Percentiles rank a stretch among this genome's conserved stretches.
Conservation (phyloP, 1,140 invertebrate species). For the Harpegnathos saltator region DNA sequence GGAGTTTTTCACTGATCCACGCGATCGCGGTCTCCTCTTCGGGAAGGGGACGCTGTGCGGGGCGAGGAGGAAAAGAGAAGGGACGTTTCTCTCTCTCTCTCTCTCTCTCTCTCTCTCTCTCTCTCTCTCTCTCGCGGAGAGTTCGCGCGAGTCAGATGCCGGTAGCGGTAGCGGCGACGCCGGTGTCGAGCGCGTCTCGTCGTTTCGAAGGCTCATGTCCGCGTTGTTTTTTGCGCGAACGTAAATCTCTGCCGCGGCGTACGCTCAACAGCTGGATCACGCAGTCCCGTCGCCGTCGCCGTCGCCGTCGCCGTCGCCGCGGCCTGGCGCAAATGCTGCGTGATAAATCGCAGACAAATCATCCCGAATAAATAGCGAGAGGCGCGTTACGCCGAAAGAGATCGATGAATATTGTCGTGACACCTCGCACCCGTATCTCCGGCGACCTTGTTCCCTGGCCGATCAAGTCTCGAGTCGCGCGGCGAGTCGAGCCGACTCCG, state of each 20-base stretch:
- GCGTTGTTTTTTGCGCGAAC: background rate
- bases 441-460: conserved; percentile 47
- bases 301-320: too few species aligned
- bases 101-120: too few species aligned
- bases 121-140: too few species aligned
- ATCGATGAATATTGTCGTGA: conserved; percentile 63
- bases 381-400: conserved; percentile 38
- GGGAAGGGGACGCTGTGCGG: too few species aligned
- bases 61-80: too few species aligned
- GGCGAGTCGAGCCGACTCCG: conserved; percentile 20
- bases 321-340: too few species aligned
- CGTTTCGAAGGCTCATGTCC: background rate
- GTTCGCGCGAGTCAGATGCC: too few species aligned
- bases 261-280: conserved; percentile 33
- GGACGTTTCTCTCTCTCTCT: too few species aligned
- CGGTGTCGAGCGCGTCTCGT: background rate
- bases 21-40: too few species aligned
- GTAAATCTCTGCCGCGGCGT: background rate
- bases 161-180: too few species aligned
- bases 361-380: conserved; percentile 54
- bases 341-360: conserved; percentile 59
- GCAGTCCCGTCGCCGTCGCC: background rate
- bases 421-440: conserved; percentile 59
- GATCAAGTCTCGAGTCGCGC: too few species aligned
- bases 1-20: background rate